phyloP scores from a whole-genome alignment of 2,797 vertebrate species.

The Anniella stebbinsi region DNA sequence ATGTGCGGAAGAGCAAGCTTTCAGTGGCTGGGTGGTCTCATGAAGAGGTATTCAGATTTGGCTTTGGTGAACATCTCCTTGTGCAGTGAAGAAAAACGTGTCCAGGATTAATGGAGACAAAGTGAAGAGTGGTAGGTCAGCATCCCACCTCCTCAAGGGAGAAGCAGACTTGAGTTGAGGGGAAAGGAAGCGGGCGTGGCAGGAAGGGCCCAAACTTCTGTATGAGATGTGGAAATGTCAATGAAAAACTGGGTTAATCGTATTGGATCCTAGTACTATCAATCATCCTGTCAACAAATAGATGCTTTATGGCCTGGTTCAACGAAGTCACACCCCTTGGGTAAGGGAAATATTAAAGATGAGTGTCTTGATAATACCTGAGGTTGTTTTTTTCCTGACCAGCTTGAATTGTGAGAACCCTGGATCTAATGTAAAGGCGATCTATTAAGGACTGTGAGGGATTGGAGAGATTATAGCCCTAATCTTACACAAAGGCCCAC shows the following conservation, averaged over 20 bases:
- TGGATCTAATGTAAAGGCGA: neutral
- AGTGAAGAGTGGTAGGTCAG: neutral
- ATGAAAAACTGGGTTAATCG: neutral
- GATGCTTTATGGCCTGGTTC: neutral
- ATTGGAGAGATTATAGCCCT: no score
- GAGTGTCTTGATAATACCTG: no score
- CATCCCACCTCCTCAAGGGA: neutral
- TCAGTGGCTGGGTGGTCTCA: conserved; percentile 17
- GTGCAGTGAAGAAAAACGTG: neutral
- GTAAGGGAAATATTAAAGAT: neutral
- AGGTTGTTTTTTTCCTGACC: neutral
- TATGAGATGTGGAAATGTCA: neutral
- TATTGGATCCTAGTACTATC: neutral
- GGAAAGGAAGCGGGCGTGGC: neutral
- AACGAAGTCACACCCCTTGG: neutral
- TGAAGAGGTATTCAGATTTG: neutral
- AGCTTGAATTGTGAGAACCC: neutral
- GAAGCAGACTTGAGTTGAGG: neutral
- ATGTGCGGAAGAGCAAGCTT: conserved; percentile 7
- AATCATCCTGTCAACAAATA: neutral
- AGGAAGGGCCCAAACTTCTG: neutral
- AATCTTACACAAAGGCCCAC: neutral
- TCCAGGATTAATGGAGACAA: neutral
- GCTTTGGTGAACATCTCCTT: neutral
- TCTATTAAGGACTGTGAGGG: neutral